phyloP scores from a whole-genome alignment of 2,888 invertebrate genomes.

The Stenoptilia bipunctidactyla region DNA sequence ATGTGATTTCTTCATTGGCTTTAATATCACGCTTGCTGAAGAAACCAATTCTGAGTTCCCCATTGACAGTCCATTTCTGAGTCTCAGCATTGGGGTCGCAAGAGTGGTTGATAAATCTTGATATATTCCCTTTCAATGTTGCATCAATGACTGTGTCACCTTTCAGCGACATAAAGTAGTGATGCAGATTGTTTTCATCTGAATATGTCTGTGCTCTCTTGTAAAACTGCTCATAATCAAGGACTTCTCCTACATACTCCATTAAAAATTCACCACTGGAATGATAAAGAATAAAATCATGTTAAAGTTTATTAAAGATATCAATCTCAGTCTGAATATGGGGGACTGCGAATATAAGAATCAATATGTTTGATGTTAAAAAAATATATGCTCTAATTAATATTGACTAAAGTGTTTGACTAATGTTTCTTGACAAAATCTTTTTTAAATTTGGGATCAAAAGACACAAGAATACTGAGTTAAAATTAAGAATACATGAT shows the following conservation, averaged over 20 bases:
- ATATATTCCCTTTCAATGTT: slow-evolving; percentile 94
- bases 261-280: slow-evolving; percentile 92
- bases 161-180: slow-evolving; percentile 97
- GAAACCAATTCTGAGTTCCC: slow-evolving; percentile 95
- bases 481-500: too few relatives aligned
- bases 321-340: too few relatives aligned
- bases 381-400: too few relatives aligned
- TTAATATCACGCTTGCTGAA: slow-evolving; percentile 88
- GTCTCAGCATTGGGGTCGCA: slow-evolving; percentile 99
- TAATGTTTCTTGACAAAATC: too few relatives aligned
- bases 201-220: slow-evolving; percentile 90
- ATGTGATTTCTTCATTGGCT: slow-evolving; percentile 95
- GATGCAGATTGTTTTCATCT: slow-evolving; percentile 90
- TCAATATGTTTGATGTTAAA: too few relatives aligned
- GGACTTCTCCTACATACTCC: slow-evolving; percentile 98
- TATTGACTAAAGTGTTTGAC: too few relatives aligned
- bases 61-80: slow-evolving; percentile 97
- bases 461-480: too few relatives aligned
- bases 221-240: slow-evolving; percentile 91
- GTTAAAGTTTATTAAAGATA: too few relatives aligned
- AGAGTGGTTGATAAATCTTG: slow-evolving; percentile 98
- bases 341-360: too few relatives aligned
- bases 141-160: slow-evolving; percentile 93
- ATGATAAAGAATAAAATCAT: background rate
- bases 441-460: too few relatives aligned